Conservation (phyloP, 2,888 invertebrate species). For the Malthinus flaveolus region DNA sequence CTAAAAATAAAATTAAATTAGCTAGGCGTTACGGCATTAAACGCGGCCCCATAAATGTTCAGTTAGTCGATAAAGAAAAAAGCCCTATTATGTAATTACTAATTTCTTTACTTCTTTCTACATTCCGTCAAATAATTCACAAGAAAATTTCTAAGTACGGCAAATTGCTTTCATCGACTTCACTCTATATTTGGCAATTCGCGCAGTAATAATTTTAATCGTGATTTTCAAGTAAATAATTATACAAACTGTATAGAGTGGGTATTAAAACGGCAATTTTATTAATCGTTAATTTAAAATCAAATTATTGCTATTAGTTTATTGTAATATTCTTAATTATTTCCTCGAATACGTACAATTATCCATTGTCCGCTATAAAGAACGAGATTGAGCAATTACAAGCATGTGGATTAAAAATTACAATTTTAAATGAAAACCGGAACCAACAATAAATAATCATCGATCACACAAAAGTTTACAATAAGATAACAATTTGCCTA, state of each 20-base stretch:
- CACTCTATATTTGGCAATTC: conserved; percentile 19
- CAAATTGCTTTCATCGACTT: conserved; percentile 21
- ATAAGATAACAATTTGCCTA: too few relatives aligned
- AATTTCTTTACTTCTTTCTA: conserved; percentile 9
- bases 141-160: conserved; percentile 18
- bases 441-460: too few relatives aligned
- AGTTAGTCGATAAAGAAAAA: conserved; percentile 17
- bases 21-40: conserved; percentile 13
- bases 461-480: too few relatives aligned
- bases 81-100: conserved; percentile 15
- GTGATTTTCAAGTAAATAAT: conserved; percentile 12
- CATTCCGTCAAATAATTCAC: conserved; percentile 21
- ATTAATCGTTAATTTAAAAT: too few relatives aligned
- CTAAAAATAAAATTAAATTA: conserved; percentile 15
- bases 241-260: neutral
- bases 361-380: too few relatives aligned
- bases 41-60: conserved; percentile 12
- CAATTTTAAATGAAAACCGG: too few relatives aligned
- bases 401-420: too few relatives aligned
- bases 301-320: too few relatives aligned
- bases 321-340: too few relatives aligned
- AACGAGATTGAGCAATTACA: too few relatives aligned
- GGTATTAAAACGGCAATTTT: too few relatives aligned
- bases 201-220: conserved; percentile 17
- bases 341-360: too few relatives aligned